Conservation (phyloP, 1,140 invertebrate genomes). For the Aphis gossypii region DNA sequence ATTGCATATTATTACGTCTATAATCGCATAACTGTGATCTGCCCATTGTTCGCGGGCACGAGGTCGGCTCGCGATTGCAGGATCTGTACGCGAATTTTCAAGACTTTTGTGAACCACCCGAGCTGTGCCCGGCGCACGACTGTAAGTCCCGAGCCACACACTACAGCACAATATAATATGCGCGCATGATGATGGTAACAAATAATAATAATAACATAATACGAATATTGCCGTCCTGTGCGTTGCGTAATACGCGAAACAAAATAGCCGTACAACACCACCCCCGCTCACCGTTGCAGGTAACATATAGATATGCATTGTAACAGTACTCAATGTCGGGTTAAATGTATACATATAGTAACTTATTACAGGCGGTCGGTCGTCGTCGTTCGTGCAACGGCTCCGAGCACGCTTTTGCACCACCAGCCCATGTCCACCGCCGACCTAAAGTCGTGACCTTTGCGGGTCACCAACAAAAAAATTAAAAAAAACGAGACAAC, state of each 20-base stretch:
- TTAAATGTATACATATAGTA: background rate
- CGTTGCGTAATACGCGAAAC: background rate
- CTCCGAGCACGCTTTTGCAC: slow-evolving; percentile 3
- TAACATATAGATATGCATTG: background rate
- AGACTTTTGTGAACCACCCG: background rate
- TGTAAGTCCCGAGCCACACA: background rate
- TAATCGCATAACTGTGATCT: background rate
- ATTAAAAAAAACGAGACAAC: background rate
- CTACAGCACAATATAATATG: background rate
- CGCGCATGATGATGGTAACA: background rate
- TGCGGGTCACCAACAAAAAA: background rate
- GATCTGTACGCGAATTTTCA: background rate
- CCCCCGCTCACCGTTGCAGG: no score
- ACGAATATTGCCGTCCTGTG: background rate
- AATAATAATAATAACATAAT: background rate
- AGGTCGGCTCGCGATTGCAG: background rate
- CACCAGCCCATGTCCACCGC: background rate
- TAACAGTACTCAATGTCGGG: background rate
- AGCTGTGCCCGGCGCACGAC: background rate
- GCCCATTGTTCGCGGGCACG: background rate
- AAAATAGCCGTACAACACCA: background rate
- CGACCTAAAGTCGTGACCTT: background rate
- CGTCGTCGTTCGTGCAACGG: slow-evolving; percentile 9
- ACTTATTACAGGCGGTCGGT: background rate
- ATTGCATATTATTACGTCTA: background rate